These are phyloP conservation scores for Lophius piscatorius DNA, from an alignment of 2,113 vertebrate species.

Conservation along the genomic window DNA sequence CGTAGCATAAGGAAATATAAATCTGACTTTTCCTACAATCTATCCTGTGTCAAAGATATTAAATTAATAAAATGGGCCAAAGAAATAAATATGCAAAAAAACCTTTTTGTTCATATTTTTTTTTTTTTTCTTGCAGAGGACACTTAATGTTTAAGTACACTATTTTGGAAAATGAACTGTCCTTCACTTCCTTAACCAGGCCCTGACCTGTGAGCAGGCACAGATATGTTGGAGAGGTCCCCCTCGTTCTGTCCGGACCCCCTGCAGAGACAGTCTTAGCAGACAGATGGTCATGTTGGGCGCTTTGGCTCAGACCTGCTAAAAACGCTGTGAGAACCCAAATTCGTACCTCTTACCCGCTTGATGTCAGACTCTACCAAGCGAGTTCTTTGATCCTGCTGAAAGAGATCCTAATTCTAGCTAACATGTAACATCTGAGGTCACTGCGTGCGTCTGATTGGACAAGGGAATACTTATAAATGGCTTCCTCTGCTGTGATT, in stretches of 20 bases:
- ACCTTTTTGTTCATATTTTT: no score
- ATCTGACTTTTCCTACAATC: no score
- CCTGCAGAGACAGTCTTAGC: slow-evolving; percentile 51
- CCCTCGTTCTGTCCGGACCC: slow-evolving; percentile 63
- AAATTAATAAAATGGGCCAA: no score
- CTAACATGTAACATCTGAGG: slow-evolving; percentile 3
- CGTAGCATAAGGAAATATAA: no score
- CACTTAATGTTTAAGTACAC: no score
- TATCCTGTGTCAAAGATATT: no score
- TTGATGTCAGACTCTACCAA: slow-evolving; percentile 10
- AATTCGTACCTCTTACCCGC: slow-evolving; percentile 17
- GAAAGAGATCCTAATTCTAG: slow-evolving; percentile 6
- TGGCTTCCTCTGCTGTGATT: slow-evolving; percentile 20
- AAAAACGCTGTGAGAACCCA: slow-evolving; percentile 43
- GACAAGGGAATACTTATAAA: no score
- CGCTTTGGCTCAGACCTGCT: slow-evolving; percentile 45
- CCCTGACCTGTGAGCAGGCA: slow-evolving; percentile 56
- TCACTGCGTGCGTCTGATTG: not conserved
- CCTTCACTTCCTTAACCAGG: no score
- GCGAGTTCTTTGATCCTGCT: slow-evolving; percentile 19
- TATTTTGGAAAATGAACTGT: no score
- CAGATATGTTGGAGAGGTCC: slow-evolving; percentile 48
- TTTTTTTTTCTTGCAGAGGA: no score
- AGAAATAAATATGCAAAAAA: no score
- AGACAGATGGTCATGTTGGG: slow-evolving; percentile 74